Evolutionary conservation across 2,113 vertebrate species (phyloP).

Genomic region (Thermophis baileyi): DNA sequence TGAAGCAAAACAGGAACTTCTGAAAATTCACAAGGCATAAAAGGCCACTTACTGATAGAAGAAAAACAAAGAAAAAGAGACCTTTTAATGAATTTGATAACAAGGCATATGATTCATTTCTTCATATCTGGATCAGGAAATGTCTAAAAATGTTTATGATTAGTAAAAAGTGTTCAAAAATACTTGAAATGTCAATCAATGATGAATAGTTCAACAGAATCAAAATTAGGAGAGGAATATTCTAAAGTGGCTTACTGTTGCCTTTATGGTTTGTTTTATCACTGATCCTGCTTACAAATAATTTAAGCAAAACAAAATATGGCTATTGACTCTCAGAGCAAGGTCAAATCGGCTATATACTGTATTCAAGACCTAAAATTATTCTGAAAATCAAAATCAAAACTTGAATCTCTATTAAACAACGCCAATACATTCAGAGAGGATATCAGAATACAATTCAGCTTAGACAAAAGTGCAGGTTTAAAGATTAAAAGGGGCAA

Average conservation of each 20-base stretch:
- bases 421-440: background rate
- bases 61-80: background rate
- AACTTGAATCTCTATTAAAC: background rate
- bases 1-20: background rate
- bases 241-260: background rate
- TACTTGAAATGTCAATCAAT: background rate
- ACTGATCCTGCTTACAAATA: background rate
- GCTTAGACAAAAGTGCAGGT: background rate
- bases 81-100: background rate
- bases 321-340: background rate
- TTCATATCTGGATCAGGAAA: background rate
- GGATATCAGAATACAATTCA: background rate
- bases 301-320: background rate
- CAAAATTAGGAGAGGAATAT: background rate
- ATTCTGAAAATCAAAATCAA: background rate
- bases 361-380: background rate
- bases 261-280: background rate
- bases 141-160: background rate
- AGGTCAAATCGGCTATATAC: background rate
- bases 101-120: background rate
- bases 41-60: background rate
- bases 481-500: background rate
- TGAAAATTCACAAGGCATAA: background rate
- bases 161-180: background rate
- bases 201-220: background rate